phyloP scores from a whole-genome alignment of 1,140 invertebrate genomes.

The Vanessa tameamea region DNA sequence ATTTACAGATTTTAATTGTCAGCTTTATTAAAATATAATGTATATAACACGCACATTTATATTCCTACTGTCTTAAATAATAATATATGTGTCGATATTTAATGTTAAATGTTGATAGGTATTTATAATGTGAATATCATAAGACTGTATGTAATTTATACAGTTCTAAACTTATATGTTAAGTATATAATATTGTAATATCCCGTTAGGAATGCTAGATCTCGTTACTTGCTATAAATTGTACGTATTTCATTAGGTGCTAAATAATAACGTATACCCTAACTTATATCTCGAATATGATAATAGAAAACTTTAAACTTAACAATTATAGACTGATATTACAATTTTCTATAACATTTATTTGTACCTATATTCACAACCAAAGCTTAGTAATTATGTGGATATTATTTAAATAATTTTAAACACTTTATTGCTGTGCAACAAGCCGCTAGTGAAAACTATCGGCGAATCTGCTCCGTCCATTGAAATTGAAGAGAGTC shows the following conservation, averaged over 20 bases:
- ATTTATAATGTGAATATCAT: conserved; percentile 54
- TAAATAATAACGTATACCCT: conserved; percentile 45
- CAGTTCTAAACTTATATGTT: conserved; percentile 31
- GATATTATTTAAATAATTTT: conserved; percentile 45
- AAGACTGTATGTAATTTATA: conserved; percentile 67
- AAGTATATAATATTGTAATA: conserved; percentile 47
- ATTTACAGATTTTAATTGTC: conserved; percentile 35
- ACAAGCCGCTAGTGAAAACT: conserved; percentile 24
- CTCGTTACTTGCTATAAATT: conserved; percentile 61
- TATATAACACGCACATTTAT: conserved; percentile 38
- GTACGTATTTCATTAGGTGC: conserved; percentile 46
- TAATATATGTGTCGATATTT: conserved; percentile 36
- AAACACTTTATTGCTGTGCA: conserved; percentile 21
- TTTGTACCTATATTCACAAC: conserved; percentile 69
- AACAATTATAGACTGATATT: conserved; percentile 64
- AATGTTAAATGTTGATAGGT: conserved; percentile 33
- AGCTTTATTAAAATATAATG: conserved; percentile 41
- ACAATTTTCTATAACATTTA: conserved; percentile 49
- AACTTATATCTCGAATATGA: conserved; percentile 42
- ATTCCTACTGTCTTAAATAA: conserved; percentile 32
- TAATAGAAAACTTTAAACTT: conserved; percentile 42
- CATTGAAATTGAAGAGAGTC: conserved; percentile 49
- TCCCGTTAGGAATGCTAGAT: conserved; percentile 72
- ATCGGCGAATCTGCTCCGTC: conserved; percentile 67
- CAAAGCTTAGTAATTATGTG: conserved; percentile 68